Evolutionary conservation across 2,888 invertebrate species (phyloP).

Genomic region (Serripes groenlandicus): DNA sequence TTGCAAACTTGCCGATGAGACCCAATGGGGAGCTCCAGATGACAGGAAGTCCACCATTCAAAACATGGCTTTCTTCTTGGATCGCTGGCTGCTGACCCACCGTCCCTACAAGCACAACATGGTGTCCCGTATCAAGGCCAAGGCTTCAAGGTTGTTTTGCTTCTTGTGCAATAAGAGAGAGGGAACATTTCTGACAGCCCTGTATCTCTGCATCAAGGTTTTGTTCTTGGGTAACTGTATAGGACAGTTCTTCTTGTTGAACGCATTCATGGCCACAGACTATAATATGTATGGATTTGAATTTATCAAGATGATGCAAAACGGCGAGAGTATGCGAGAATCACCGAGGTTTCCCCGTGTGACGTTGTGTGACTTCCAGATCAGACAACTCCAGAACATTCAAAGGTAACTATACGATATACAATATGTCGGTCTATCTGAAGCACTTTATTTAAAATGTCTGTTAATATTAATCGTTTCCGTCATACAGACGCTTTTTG

Average conservation of each 20-base stretch:
- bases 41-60: conserved; percentile 78
- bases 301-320: conserved; percentile 65
- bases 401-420: conserved; percentile 69
- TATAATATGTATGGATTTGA: conserved; percentile 82
- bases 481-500: too few relatives aligned
- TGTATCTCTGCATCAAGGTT: conserved; percentile 80
- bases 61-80: conserved; percentile 79
- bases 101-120: conserved; percentile 79
- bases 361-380: conserved; percentile 82
- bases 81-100: conserved; percentile 81
- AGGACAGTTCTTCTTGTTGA: conserved; percentile 81
- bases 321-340: conserved; percentile 68
- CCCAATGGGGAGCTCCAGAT: conserved; percentile 80
- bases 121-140: conserved; percentile 75
- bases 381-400: conserved; percentile 81
- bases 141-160: conserved; percentile 73
- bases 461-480: not conserved
- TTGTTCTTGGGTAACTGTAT: conserved; percentile 79
- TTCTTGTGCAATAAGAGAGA: conserved; percentile 81
- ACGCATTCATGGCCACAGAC: conserved; percentile 82
- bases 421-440: not conserved
- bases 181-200: conserved; percentile 80
- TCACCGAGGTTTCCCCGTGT: conserved; percentile 76
- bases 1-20: conserved; percentile 78
- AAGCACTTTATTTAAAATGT: not conserved